Base-by-base conservation (phyloP, 2,888 invertebrate species). In the Balanococcus diminutus region DNA sequence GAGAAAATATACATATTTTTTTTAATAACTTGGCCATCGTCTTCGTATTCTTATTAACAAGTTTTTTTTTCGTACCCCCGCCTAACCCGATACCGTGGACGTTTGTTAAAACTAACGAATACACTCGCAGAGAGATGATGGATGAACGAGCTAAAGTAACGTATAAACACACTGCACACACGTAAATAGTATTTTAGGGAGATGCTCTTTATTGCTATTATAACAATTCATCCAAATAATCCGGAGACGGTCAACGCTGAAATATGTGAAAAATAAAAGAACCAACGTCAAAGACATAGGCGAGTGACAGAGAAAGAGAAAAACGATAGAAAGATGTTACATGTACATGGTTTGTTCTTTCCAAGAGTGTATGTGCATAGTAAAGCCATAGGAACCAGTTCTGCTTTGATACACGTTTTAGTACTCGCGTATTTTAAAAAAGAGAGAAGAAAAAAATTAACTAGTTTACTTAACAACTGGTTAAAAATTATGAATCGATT, bases 401-500 rank as follows among this genome's bases (percentile, higher is more conserved):
- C 75, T 75, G n/a, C 16, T 22, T 83, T 84, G 84, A 61, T 84
- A 84, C 84, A 84, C 67, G 84, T 67, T 67, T 39, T 36, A 61
- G 46, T 84, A 84, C 42, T 84, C 84, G 72, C 84, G 72, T 84
- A 75, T 84, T 84, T 39, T 75, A 75, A 32, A 61, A 83, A 61
- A 32, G n/a, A n/a, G n/a, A n/a, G 39, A 31, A 28, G 8, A 83
- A 83, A 83, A 83, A 83, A 83, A 83, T 84, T 75, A 84, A 84
- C 84, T 84, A 84, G 84, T 84, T 84, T 84, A 84, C 42, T 75
- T 75, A 84, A 84, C 84, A 84, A 84, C 84, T 84, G 84, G 84
- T 84, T 84, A 75, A 84, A 84, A 84, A 84, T 84, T 84, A 84
- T 84, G 84, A 84, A 84, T 84, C 72, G 84, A 84, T 84, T 84